phyloP scores from a whole-genome alignment of 1,140 invertebrate species.

The Macrobrachium rosenbergii region DNA sequence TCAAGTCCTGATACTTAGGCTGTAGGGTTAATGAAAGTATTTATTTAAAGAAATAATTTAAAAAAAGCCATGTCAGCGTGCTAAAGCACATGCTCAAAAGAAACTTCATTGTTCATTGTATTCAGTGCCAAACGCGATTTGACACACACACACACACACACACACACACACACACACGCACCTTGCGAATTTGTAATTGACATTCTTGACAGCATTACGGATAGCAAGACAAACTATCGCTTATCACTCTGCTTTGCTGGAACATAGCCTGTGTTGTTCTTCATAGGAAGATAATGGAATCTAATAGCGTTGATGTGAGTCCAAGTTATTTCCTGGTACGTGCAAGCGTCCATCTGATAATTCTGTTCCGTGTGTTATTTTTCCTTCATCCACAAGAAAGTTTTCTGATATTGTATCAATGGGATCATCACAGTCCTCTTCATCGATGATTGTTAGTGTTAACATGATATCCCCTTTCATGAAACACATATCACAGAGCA shows the following conservation, averaged over 20 bases:
- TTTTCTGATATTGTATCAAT: constrained; percentile 37
- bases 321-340: neutral
- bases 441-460: constrained; percentile 38
- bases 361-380: constrained; percentile 23
- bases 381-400: constrained; percentile 17
- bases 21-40: no score
- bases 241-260: constrained; percentile 32
- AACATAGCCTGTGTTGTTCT: constrained; percentile 14
- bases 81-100: no score
- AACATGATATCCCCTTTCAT: constrained; percentile 45
- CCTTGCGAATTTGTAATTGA: constrained; percentile 28
- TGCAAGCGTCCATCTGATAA: constrained; percentile 32
- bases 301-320: constrained; percentile 24
- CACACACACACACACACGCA: no score
- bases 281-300: constrained; percentile 24
- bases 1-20: no score
- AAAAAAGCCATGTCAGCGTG: no score
- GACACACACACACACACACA: no score
- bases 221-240: constrained; percentile 15
- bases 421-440: constrained; percentile 49
- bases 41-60: no score
- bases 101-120: no score
- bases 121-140: no score
- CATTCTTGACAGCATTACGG: constrained; percentile 21
- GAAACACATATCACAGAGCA: constrained; percentile 45